Percentiles rank a stretch among this genome's conserved stretches.
Evolutionary conservation across 1,140 invertebrate genomes (phyloP).

Genomic region (Adelges cooleyi): DNA sequence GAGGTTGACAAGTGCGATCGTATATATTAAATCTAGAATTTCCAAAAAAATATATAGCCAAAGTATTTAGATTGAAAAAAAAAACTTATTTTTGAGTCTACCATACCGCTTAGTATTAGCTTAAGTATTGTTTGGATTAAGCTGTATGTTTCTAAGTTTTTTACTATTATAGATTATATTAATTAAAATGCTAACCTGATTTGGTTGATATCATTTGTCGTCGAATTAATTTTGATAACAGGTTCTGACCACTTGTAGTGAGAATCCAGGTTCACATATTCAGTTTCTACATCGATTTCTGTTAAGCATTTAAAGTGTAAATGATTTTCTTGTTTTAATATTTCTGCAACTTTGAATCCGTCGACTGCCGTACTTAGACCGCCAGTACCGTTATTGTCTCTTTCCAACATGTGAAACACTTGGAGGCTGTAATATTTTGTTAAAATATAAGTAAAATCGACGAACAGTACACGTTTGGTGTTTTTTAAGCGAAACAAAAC

Average conservation of each 20-base stretch:
- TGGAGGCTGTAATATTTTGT: constrained; percentile 43
- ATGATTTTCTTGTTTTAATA: constrained; percentile 42
- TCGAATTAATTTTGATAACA: constrained; percentile 20
- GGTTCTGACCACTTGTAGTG: constrained; percentile 39
- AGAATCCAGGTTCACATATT: constrained; percentile 49
- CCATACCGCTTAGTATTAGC: no score
- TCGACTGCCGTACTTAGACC: constrained; percentile 59
- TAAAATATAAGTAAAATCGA: background rate
- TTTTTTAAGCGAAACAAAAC: constrained; percentile 1
- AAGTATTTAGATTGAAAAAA: no score
- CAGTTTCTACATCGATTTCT: constrained; percentile 45
- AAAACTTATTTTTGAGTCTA: no score
- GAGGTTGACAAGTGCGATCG: constrained; percentile 45
- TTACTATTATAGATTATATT: no score
- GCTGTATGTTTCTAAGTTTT: no score
- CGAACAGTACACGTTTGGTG: constrained; percentile 17
- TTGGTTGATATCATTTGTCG: constrained; percentile 30
- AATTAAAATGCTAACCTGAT: constrained; percentile 29
- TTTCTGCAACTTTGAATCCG: constrained; percentile 51
- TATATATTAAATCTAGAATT: constrained; percentile 52
- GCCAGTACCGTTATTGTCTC: constrained; percentile 43
- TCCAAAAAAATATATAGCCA: background rate
- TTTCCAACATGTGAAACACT: constrained; percentile 55
- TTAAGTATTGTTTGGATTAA: no score
- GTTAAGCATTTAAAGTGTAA: constrained; percentile 47